Evolutionary conservation across 2,888 invertebrate genomes (phyloP).

Genomic region (Brachypalpus laphriformis): DNA sequence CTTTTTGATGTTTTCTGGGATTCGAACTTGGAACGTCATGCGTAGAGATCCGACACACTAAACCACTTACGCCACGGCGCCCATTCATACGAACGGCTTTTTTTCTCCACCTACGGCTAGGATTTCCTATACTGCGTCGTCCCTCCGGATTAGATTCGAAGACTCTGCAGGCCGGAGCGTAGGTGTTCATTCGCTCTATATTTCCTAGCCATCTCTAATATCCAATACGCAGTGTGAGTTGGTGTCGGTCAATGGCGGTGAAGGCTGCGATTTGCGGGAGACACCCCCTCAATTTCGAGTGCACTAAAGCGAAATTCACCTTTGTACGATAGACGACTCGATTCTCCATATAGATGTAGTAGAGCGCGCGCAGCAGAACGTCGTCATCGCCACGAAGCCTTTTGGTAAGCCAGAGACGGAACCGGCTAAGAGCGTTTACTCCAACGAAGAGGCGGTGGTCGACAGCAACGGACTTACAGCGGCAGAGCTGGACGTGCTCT

Average conservation of each 20-base stretch:
- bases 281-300: conserved; percentile 43
- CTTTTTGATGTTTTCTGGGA: too few relatives aligned
- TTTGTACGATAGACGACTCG: conserved; percentile 49
- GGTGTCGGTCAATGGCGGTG: conserved; percentile 51
- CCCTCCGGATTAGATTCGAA: too few relatives aligned
- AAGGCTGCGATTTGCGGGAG: conserved; percentile 25
- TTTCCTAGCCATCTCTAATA: too few relatives aligned
- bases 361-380: neutral
- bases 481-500: conserved; percentile 76
- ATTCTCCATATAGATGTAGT: conserved; percentile 61
- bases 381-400: too few relatives aligned
- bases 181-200: too few relatives aligned
- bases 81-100: too few relatives aligned
- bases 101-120: too few relatives aligned
- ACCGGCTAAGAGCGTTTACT: conserved; percentile 19
- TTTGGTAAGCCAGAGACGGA: conserved; percentile 17
- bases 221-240: conserved; percentile 60
- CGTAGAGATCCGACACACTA: too few relatives aligned
- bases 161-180: too few relatives aligned
- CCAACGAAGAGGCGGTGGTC: neutral
- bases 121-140: too few relatives aligned
- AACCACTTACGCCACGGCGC: too few relatives aligned
- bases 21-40: too few relatives aligned
- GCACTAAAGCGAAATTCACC: conserved; percentile 55
- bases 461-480: conserved; percentile 66